These are phyloP conservation scores for Melitaea cinxia DNA, from an alignment of 1,140 invertebrate genomes.

Conservation along the genomic window DNA sequence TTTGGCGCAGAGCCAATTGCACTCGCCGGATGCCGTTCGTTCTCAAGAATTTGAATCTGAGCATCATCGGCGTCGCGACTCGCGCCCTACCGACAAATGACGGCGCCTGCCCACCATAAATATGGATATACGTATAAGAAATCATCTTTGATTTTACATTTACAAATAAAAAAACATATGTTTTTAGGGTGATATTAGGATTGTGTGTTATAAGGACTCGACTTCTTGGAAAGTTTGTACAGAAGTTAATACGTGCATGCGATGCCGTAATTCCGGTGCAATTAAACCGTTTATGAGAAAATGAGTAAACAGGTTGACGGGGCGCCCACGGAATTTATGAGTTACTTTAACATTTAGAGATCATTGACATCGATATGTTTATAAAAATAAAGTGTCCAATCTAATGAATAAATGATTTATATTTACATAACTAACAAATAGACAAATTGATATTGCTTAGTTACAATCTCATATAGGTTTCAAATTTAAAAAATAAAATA, in stretches of 20 bases:
- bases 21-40: constrained; percentile 61
- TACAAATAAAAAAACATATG: background rate
- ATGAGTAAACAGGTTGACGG: constrained; percentile 31
- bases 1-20: constrained; percentile 66
- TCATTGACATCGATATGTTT: constrained; percentile 36
- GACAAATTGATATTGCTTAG: too few relatives aligned
- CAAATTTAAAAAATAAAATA: too few relatives aligned
- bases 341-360: constrained; percentile 21
- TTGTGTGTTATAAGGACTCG: background rate
- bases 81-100: background rate
- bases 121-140: background rate
- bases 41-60: constrained; percentile 54
- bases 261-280: constrained; percentile 30
- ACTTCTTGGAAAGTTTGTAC: background rate
- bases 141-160: background rate
- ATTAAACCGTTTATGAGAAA: constrained; percentile 26
- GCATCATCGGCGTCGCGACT: constrained; percentile 22
- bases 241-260: constrained; percentile 14
- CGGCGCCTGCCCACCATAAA: constrained; percentile 1
- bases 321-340: constrained; percentile 18
- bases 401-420: background rate
- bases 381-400: constrained; percentile 26
- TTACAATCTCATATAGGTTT: too few relatives aligned
- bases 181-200: background rate
- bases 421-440: too few relatives aligned